Base-by-base conservation (phyloP, 2,113 vertebrate genomes). In the Parus major region DNA sequence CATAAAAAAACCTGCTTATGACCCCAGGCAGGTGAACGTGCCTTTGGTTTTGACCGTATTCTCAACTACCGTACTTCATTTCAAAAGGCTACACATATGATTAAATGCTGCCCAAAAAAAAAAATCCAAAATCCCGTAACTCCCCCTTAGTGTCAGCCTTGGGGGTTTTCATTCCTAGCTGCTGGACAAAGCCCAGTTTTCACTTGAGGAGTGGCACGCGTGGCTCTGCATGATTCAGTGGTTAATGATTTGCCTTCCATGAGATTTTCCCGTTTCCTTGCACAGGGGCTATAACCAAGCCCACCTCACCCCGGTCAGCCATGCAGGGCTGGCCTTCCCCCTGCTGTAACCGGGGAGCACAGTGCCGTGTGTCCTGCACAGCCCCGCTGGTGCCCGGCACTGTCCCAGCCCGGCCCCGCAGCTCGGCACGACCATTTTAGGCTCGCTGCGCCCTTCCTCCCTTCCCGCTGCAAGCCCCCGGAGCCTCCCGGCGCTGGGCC, bases 11-110 rank as follows among this genome's bases (percentile, higher is more conserved):
- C 3, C 4, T 76, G 12, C 23, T 76, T 66, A 24, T 6, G 46
- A 65, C 10, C 69, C 50, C 29, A 46, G 23, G 22, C 13, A 39
- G 18, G 20, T 28, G 19, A 83, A 73, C 0, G 2, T 28, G 46
- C 71, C n/a, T 81, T 46, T 19, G n/a, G 21, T 28, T 63, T 39
- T 50, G 39, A 70, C 17, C 9, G 4, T 15, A 66, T 21, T 42
- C 16, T 50, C 3, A 4, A 2, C 12, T 33, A 19, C 0, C 0
- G 1, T 4, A 33, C 7, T 44, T 53, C 0, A 44, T 27, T 50
- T 50, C 15, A 50, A 73, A 73, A 36, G 3, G 8, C 15, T 13
- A 12, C 15, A 50, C 33, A 27, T 22, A 46, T 0, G 5, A 75
- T 5, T 66, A 22, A 52, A 9, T 1, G 5, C 2, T 27, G 9